phyloP scores from a whole-genome alignment of 2,888 invertebrate genomes.

The Oegoconia quadripuncta region DNA sequence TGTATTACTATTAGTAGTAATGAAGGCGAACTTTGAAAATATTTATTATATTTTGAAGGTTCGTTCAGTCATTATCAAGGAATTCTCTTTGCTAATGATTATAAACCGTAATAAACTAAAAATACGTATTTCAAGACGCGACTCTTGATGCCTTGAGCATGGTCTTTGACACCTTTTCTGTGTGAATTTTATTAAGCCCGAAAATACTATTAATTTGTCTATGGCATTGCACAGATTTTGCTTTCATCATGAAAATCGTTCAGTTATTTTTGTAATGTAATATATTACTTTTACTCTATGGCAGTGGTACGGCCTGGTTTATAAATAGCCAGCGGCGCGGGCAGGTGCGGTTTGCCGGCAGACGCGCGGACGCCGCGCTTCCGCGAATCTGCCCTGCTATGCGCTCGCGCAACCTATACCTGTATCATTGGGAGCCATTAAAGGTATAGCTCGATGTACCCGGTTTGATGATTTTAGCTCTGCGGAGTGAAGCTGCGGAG shows the following conservation, averaged over 20 bases:
- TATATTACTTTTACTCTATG: conserved; percentile 36
- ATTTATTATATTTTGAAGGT: too few relatives aligned
- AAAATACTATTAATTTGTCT: background rate
- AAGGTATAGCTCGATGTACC: conserved; percentile 10
- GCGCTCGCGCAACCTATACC: conserved; percentile 4
- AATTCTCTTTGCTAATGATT: too few relatives aligned
- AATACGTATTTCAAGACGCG: too few relatives aligned
- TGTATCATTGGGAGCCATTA: conserved; percentile 12
- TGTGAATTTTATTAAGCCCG: too few relatives aligned
- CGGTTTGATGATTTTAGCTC: conserved; percentile 8
- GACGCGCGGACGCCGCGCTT: conserved; percentile 71
- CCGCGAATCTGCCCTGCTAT: conserved; percentile 48
- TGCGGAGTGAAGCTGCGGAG: conserved; percentile 2
- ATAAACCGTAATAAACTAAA: too few relatives aligned
- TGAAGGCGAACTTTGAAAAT: too few relatives aligned
- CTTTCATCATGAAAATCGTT: background rate
- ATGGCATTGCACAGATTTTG: background rate
- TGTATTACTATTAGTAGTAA: too few relatives aligned
- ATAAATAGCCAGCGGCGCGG: conserved; percentile 67
- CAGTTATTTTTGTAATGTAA: background rate
- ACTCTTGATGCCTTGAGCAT: too few relatives aligned
- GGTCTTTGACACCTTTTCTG: too few relatives aligned
- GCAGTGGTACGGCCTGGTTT: conserved; percentile 63
- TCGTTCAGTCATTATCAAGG: too few relatives aligned
- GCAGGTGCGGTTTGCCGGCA: conserved; percentile 56